A percentile compares a stretch with the other conserved stretches of the same genome.
Evolutionary conservation across 2,888 invertebrate genomes (phyloP).

Genomic region (Rugalucina vietnamica): DNA sequence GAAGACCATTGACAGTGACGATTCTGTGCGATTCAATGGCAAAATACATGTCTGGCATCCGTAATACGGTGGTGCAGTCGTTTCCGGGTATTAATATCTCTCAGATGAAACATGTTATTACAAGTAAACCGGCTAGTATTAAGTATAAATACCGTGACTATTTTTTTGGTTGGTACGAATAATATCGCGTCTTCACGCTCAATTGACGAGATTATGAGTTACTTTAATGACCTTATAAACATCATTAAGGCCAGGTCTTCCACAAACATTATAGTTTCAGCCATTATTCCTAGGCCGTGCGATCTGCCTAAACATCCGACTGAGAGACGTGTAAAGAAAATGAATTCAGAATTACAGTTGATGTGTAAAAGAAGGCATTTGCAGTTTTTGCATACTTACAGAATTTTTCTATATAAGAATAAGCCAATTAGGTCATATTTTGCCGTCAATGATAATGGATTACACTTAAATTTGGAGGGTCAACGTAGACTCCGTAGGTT

Average conservation of each 20-base stretch:
- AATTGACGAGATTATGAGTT: background rate
- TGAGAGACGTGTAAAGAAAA: background rate
- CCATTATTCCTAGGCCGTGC: too few species aligned
- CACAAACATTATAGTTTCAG: too few species aligned
- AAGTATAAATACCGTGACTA: background rate
- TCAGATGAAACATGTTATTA: background rate
- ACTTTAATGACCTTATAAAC: background rate
- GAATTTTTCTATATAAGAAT: background rate
- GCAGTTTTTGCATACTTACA: background rate
- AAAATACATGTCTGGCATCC: background rate
- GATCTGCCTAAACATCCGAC: background rate
- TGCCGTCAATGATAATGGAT: background rate
- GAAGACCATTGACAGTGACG: too few species aligned
- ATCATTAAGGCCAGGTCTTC: too few species aligned
- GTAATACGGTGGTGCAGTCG: background rate
- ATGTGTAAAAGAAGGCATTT: background rate
- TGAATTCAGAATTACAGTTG: background rate
- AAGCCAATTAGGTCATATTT: background rate
- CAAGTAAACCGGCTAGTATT: background rate
- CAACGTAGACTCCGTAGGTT: background rate
- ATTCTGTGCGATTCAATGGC: constrained; percentile 1
- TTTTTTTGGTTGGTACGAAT: constrained; percentile 4
- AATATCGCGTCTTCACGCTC: background rate
- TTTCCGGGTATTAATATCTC: constrained; percentile 2
- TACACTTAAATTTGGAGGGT: constrained; percentile 1